Base-by-base conservation (phyloP, 2,113 vertebrate species). In the Epinephelus cyanopodus region DNA sequence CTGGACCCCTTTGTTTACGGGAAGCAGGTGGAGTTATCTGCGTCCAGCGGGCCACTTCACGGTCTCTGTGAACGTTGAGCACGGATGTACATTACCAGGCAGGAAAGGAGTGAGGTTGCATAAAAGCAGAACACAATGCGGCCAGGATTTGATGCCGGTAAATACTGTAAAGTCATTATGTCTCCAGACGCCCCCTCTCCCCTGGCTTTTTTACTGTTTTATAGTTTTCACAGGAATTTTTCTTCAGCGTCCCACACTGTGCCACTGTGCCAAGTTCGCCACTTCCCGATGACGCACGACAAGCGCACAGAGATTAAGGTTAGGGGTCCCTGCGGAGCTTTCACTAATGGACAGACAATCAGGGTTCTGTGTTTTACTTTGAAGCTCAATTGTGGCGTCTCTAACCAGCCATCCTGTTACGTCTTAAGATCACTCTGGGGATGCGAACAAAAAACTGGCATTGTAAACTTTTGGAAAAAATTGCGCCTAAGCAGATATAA, bases 201-300 rank as follows among this genome's bases (percentile, higher is more conserved):
- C 42, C 17, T 6, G 5, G 60, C 29, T 2, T 8, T 45, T 37
- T 37, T 57, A 18, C 27, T 77, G 47, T 58, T 79, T 67, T 60
- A 66, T 8, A 25, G 5, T n/a, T 23, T 53, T 70, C 7, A 27
- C 47, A 7, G 73, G 79, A 87, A 79, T 29, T 45, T 53, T 66
- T 53, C 69, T 80, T 62, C 45, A 33, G 29, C 21, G 21, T 63
- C 37, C 83, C 68, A 61, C 70, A 73, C 74, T 39, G 74, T 74
- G 73, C 21, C 72, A 47, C 62, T 10, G 83, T 65, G 84, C 79
- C 79, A 92, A 77, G 27, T 75, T 48, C 65, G 66, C 81, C 67
- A 62, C 73, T 89, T 91, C 89, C 90, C 89, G 53, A 6, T 93
- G 90, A 92, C 92, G 92, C 91, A 93, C 88, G 42, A 37, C 52